Evolutionary conservation across 1,140 invertebrate species (phyloP).

Genomic region (Brachystomella parvula): DNA sequence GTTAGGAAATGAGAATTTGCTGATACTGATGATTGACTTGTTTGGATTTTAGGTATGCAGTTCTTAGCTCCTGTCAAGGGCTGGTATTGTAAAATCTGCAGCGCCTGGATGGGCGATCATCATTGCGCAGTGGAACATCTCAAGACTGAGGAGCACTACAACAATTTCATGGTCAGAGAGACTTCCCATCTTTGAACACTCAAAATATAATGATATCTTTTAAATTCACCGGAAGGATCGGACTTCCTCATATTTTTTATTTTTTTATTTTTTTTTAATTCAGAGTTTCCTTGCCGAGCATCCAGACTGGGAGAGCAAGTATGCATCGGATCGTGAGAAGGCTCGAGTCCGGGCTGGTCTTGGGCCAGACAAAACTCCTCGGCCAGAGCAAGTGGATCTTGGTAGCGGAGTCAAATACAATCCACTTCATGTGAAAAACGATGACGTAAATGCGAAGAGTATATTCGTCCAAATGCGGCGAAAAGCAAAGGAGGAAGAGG

Average conservation of each 20-base stretch:
- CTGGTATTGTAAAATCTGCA: conserved; percentile 82
- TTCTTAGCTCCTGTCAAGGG: conserved; percentile 74
- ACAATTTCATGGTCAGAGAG: conserved; percentile 69
- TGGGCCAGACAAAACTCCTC: conserved; percentile 35
- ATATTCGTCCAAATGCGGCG: conserved; percentile 62
- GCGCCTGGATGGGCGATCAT: conserved; percentile 75
- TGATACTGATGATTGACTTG: conserved; percentile 6
- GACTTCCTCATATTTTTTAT: no score
- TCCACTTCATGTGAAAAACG: conserved; percentile 23
- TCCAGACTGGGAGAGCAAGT: conserved; percentile 74
- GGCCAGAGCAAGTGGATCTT: conserved; percentile 5
- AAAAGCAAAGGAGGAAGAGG: conserved; percentile 44
- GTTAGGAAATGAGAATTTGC: not conserved
- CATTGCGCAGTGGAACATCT: conserved; percentile 75
- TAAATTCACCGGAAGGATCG: no score
- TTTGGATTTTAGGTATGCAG: conserved; percentile 55
- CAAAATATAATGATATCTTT: no score
- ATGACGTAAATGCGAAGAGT: conserved; percentile 49
- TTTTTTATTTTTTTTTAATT: not conserved
- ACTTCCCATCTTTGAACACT: not conserved
- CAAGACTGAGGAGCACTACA: conserved; percentile 64
- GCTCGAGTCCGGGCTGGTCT: conserved; percentile 46
- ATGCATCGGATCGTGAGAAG: conserved; percentile 68
- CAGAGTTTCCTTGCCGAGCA: conserved; percentile 70
- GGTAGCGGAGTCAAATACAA: conserved; percentile 14